Conservation (phyloP, 2,888 invertebrate species). For the Ellobium chinense region DNA sequence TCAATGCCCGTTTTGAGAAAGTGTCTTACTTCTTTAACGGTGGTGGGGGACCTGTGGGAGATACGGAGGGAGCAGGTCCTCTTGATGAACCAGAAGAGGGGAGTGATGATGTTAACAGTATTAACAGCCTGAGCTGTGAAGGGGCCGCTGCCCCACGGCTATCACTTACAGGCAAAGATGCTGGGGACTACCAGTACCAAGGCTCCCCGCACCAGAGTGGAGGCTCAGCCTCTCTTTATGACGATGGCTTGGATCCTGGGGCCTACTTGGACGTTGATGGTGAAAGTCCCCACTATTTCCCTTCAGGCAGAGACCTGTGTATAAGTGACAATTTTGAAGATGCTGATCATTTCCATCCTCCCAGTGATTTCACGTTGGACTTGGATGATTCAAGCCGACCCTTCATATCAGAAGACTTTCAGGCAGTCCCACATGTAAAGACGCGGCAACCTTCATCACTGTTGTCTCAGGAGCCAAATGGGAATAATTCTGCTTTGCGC, state of each 20-base stretch:
- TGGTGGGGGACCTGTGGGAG: slow-evolving; percentile 54
- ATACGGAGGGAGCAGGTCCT: background rate
- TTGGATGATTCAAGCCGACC: slow-evolving; percentile 31
- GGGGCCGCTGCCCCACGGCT: slow-evolving; percentile 53
- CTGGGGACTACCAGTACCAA: background rate
- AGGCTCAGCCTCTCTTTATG: slow-evolving; percentile 21
- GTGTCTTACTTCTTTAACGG: slow-evolving; percentile 83
- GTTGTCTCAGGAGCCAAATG: slow-evolving; percentile 24
- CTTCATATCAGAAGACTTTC: slow-evolving; percentile 29
- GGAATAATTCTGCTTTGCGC: slow-evolving; percentile 3
- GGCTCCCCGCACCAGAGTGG: slow-evolving; percentile 9
- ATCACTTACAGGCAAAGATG: slow-evolving; percentile 42
- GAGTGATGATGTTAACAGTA: slow-evolving; percentile 26
- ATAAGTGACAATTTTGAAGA: slow-evolving; percentile 56
- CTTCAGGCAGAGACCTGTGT: slow-evolving; percentile 26
- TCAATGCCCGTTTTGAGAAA: slow-evolving; percentile 83
- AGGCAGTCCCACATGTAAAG: slow-evolving; percentile 23
- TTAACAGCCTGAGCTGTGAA: slow-evolving; percentile 45
- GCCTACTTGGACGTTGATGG: background rate
- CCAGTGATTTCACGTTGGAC: slow-evolving; percentile 13
- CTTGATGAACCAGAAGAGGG: slow-evolving; percentile 25
- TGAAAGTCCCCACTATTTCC: background rate
- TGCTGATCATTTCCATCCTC: slow-evolving; percentile 43
- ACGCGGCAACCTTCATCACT: slow-evolving; percentile 28
- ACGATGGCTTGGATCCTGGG: slow-evolving; percentile 8